Conservation (phyloP, 2,797 vertebrate species). For the Craterocephalus amniculus region DNA sequence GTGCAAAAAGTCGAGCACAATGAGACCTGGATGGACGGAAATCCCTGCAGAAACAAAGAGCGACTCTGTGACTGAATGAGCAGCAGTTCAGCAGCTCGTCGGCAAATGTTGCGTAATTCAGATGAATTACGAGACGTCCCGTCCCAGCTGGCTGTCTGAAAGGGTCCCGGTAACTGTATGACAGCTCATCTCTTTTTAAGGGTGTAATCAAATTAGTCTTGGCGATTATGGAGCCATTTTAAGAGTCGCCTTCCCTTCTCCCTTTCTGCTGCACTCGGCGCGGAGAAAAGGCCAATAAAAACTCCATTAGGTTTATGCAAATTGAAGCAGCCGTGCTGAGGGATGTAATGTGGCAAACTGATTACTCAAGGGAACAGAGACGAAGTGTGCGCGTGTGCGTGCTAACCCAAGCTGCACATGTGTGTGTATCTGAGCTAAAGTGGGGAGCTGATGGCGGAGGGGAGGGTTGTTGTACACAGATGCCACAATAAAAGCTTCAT, state of each 20-base stretch:
- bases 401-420: conserved; percentile 42
- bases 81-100: conserved; percentile 53
- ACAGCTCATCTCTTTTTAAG: conserved; percentile 69
- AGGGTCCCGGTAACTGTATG: conserved; percentile 65
- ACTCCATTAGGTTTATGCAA: conserved; percentile 83
- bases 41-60: conserved; percentile 56
- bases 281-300: conserved; percentile 79
- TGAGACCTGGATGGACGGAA: conserved; percentile 34
- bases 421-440: conserved; percentile 20
- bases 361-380: conserved; percentile 76
- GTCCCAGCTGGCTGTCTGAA: conserved; percentile 62
- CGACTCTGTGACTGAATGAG: conserved; percentile 29
- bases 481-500: conserved; percentile 82
- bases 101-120: conserved; percentile 64
- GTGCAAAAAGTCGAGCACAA: conserved; percentile 33
- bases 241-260: conserved; percentile 54
- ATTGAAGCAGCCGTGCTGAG: conserved; percentile 64
- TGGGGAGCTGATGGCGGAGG: not conserved
- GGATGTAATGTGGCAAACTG: conserved; percentile 72
- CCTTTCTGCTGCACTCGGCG: conserved; percentile 62
- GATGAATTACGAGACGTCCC: conserved; percentile 71
- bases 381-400: conserved; percentile 68
- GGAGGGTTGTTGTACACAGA: conserved; percentile 76
- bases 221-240: conserved; percentile 76
- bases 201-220: conserved; percentile 78